Percentiles rank a stretch among this genome's conserved stretches.
phyloP scores from a whole-genome alignment of 92 coral and sea anemone species.

The Porites divaricata region DNA sequence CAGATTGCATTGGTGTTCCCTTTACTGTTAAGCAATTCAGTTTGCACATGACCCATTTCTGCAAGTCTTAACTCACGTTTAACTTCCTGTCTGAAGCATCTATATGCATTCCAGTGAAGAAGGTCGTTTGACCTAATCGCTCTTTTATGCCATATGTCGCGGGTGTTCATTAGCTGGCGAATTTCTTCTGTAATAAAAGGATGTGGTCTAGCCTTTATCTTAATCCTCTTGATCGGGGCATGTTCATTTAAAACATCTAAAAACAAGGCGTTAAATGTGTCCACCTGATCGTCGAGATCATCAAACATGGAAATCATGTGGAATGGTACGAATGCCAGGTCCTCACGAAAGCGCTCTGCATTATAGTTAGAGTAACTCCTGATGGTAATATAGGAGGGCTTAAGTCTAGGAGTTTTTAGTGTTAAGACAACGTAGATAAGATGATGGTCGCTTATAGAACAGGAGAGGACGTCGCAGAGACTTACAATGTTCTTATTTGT shows the following conservation, averaged over 20 bases:
- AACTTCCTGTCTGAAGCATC: constrained; percentile 36
- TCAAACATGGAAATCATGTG: constrained; percentile 53
- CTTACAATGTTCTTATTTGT: constrained; percentile 44
- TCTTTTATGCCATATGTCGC: constrained; percentile 46
- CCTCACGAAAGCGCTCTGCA: constrained; percentile 54
- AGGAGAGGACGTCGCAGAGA: constrained; percentile 50
- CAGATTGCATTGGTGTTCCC: no score
- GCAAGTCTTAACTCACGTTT: constrained; percentile 29
- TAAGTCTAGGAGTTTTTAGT: constrained; percentile 48
- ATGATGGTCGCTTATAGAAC: constrained; percentile 66
- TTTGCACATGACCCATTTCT: constrained; percentile 18
- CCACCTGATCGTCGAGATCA: constrained; percentile 58
- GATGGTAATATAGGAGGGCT: constrained; percentile 61
- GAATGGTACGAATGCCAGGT: constrained; percentile 60
- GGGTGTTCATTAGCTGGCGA: constrained; percentile 41
- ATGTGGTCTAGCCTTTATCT: constrained; percentile 43
- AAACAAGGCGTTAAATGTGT: constrained; percentile 51
- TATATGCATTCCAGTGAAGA: constrained; percentile 17
- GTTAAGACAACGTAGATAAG: constrained; percentile 55
- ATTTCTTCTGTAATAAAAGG: constrained; percentile 36
- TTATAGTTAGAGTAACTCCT: constrained; percentile 57
- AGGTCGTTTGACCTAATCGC: constrained; percentile 30
- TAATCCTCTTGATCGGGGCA: constrained; percentile 37
- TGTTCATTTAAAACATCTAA: constrained; percentile 42
- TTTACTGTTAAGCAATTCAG: background rate